Percentiles rank a stretch among this genome's conserved stretches.
Conservation (phyloP, 2,888 invertebrate genomes). For the Eumacrocentrus americanus region DNA sequence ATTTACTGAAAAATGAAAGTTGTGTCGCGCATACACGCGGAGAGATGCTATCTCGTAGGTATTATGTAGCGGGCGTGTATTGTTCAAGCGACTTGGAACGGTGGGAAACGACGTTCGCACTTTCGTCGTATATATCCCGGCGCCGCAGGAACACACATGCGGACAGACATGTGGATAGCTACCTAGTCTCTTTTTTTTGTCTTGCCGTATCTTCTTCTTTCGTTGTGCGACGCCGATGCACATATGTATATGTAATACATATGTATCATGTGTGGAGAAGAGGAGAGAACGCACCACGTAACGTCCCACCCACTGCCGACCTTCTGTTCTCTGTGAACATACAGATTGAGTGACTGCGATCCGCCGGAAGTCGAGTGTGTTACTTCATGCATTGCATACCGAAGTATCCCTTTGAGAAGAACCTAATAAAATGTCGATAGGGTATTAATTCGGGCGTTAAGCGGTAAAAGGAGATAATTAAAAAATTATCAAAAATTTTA, state of each 20-base stretch:
- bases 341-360: no score
- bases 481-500: no score
- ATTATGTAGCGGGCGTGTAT: conserved; percentile 27
- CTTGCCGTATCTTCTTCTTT: no score
- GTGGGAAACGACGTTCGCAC: conserved; percentile 28
- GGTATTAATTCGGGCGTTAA: no score
- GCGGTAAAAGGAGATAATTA: no score
- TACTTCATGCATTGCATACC: conserved; percentile 8
- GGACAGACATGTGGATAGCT: not conserved
- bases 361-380: conserved; percentile 1
- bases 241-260: no score
- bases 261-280: not conserved
- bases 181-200: not conserved
- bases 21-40: conserved; percentile 10
- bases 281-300: not conserved
- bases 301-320: not conserved
- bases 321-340: not conserved
- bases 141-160: not conserved
- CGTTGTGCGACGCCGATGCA: no score
- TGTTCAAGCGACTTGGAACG: conserved; percentile 16
- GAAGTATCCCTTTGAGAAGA: not conserved
- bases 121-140: conserved; percentile 19
- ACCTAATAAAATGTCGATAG: no score
- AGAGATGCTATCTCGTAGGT: conserved; percentile 22
- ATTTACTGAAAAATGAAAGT: conserved; percentile 25